Evolutionary conservation across 2,888 invertebrate genomes (phyloP), one percentile per base, ranked within the genome.

Genomic region (Poecilobothrus nobilitatus): DNA sequence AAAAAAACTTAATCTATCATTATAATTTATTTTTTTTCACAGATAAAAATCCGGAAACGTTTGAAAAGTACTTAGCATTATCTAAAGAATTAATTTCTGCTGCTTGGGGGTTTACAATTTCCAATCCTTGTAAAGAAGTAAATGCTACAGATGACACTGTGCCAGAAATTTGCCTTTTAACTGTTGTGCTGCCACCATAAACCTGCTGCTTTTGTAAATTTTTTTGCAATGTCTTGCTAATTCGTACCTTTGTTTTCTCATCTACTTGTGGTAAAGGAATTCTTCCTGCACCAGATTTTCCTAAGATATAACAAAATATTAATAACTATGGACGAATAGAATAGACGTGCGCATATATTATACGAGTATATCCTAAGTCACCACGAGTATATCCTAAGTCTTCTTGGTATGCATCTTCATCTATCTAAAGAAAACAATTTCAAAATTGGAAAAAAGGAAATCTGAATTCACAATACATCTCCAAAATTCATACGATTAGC

Each of bases 361-460:
- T n/a, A n/a, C n/a, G n/a, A n/a, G n/a, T n/a, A n/a, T n/a, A n/a
- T n/a, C 97, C 97, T 75, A 98, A 92, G 9, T 95, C 94, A 21
- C 99, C 99, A 72, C 97, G 88, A 0, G 95, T 92, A 82, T 98
- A 98, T 10, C 98, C 98, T 72, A 99, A 85, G 82, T 98, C 97
- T 79, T 97, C 97, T 85, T 99, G 99, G 82, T 99, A 99, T 0
- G 99, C 97, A 82, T 99, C 99, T 79, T 98, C 98, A 82, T 97
- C 98, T n/a, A 99, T 97, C 93, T 95, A 79, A 41, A 75, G 75
- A 68, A 1, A 72, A 73, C 5, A 68, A 63, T 33, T 37, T 66
- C 62, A 37, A 18, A 41, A 21, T 7, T 27, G 3, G 66, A 66
- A 0, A 63, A 65, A 5, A 15, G 27, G 12, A 21, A 18, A 53